Conservation (phyloP, 2,888 invertebrate genomes). For the Dynastes maya region DNA sequence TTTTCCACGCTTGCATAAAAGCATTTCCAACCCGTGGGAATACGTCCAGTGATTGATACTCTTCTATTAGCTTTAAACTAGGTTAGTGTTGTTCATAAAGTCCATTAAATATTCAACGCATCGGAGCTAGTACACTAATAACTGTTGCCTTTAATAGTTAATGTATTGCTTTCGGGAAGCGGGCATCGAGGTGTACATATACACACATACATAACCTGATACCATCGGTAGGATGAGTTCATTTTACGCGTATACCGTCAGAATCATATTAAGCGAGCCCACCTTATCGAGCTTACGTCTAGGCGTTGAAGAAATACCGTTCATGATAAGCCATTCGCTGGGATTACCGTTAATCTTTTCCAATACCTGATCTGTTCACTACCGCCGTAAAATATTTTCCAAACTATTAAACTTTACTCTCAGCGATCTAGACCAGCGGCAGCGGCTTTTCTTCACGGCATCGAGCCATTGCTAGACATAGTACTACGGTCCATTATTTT, state of each 20-base stretch:
- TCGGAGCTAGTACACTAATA: constrained; percentile 60
- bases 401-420: constrained; percentile 61
- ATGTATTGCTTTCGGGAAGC: constrained; percentile 57
- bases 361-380: constrained; percentile 60
- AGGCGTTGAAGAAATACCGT: constrained; percentile 60
- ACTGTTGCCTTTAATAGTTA: constrained; percentile 64
- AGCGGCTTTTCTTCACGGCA: constrained; percentile 24
- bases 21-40: constrained; percentile 49
- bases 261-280: constrained; percentile 58
- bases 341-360: constrained; percentile 66
- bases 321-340: constrained; percentile 64
- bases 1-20: constrained; percentile 34
- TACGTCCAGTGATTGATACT: constrained; percentile 56
- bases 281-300: constrained; percentile 33
- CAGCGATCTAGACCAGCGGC: constrained; percentile 48
- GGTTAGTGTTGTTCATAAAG: constrained; percentile 57
- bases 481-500: constrained; percentile 43
- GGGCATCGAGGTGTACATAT: constrained; percentile 50
- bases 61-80: constrained; percentile 55
- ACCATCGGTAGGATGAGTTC: not conserved
- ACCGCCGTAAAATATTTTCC: constrained; percentile 62
- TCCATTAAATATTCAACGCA: constrained; percentile 56
- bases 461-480: constrained; percentile 16
- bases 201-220: not conserved
- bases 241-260: constrained; percentile 47